Evolutionary conservation across 2,888 invertebrate genomes (phyloP), one percentile per base, ranked within the genome.

Genomic region (Itoplectis maculator): DNA sequence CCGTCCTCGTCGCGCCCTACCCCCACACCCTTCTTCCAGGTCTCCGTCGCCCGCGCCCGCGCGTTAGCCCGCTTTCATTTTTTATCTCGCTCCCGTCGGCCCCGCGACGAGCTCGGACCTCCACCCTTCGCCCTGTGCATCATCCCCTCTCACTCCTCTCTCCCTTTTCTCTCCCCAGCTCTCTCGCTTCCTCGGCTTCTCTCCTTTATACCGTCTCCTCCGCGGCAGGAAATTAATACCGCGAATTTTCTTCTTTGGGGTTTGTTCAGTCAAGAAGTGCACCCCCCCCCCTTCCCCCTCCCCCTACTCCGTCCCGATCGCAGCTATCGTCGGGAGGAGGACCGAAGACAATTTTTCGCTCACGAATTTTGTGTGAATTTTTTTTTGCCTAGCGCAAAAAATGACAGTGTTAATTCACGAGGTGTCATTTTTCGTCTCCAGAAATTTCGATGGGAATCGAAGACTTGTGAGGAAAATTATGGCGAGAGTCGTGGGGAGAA

Each of bases 191-290:
- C 49, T 13, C n/a, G 35, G n/a, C 8, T 35, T 35, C 11, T 37
- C 8, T 13, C n/a, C 9, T 29, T 8, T 0, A n/a, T 20, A 23
- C 42, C 20, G n/a, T 37, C 42, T 15, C 42, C 68, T 45, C 75
- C 72, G 68, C 76, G 68, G 75, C 74, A 79, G 73, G 79, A 82
- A 79, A 82, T 82, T 77, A 79, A 82, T 77, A 82, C 82, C 76
- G 79, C 72, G 63, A 79, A 79, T 79, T 79, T 79, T 76, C 72
- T 61, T 75, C 66, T 51, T 61, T 70, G 56, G 65, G 15, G 65
- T 42, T 65, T 40, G 65, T 23, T 65, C 45, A 20, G 45, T 42
- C 13, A 45, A 42, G 66, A 15, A 37, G 29, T 20, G n/a, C n/a
- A n/a, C n/a, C n/a, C n/a, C n/a, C n/a, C n/a, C n/a, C n/a, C n/a